Conservation (phyloP, 2,797 vertebrate genomes). For the Chelidonichthys spinosus region DNA sequence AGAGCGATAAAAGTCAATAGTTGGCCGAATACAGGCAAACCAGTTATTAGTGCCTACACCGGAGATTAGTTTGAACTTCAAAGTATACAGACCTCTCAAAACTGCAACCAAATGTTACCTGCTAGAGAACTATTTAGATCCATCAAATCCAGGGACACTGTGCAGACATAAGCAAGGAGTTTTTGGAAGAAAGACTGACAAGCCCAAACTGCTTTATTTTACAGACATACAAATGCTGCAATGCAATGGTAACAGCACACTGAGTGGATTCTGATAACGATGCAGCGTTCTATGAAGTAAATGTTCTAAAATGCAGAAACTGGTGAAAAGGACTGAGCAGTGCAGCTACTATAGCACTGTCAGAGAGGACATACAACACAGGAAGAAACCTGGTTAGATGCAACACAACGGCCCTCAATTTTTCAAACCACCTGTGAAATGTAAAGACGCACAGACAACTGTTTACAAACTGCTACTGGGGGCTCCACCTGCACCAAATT, state of each 20-base stretch:
- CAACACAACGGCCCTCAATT: neutral
- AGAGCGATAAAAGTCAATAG: neutral
- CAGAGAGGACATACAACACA: neutral
- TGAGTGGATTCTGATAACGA: neutral
- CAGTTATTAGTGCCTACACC: neutral
- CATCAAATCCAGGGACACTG: neutral
- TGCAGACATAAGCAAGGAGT: neutral
- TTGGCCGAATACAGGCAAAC: neutral
- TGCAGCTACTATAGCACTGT: slow-evolving; percentile 2
- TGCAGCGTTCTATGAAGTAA: neutral
- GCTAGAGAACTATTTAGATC: neutral
- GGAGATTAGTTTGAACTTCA: slow-evolving; percentile 1
- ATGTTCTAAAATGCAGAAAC: neutral
- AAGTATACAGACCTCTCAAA: slow-evolving; percentile 4
- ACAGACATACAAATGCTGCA: neutral
- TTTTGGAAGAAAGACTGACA: neutral
- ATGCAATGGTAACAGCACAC: neutral
- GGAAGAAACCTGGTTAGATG: neutral
- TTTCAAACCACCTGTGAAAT: neutral
- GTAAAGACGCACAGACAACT: neutral
- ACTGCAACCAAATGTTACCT: slow-evolving; percentile 1
- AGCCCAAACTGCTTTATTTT: neutral
- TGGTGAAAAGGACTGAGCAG: neutral
- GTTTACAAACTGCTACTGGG: neutral
- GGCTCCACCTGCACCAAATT: neutral